Evolutionary conservation across 2,888 invertebrate genomes (phyloP).

Genomic region (Idaea straminata): DNA sequence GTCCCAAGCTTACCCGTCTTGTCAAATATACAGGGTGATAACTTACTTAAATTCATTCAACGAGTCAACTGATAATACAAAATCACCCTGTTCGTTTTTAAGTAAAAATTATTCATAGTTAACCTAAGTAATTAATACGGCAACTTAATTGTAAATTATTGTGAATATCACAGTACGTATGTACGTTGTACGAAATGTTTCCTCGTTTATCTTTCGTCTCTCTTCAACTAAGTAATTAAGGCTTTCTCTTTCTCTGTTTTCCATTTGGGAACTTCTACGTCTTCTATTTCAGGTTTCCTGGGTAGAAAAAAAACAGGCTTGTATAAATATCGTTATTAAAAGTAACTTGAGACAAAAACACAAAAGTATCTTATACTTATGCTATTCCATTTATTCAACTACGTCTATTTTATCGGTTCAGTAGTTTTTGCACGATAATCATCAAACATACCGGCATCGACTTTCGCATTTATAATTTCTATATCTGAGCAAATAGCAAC

Average conservation of each 20-base stretch:
- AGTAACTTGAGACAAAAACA: too few relatives aligned
- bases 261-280: constrained; percentile 35
- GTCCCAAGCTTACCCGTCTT: too few relatives aligned
- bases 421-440: too few relatives aligned
- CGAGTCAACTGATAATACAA: too few relatives aligned
- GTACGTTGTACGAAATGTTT: constrained; percentile 9
- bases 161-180: constrained; percentile 16
- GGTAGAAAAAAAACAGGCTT: constrained; percentile 10
- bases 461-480: too few relatives aligned
- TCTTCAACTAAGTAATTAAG: constrained; percentile 31
- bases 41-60: too few relatives aligned
- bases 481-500: too few relatives aligned
- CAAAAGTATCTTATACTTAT: too few relatives aligned
- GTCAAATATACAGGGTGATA: too few relatives aligned
- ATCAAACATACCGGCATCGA: too few relatives aligned
- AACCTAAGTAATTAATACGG: neutral
- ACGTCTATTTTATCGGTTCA: too few relatives aligned
- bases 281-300: constrained; percentile 36
- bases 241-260: constrained; percentile 39
- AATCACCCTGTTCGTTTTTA: neutral
- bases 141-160: constrained; percentile 1
- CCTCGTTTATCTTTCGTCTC: neutral
- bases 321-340: neutral
- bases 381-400: too few relatives aligned
- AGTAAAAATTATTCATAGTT: neutral